Evolutionary conservation across 2,888 invertebrate genomes (phyloP).

Genomic region (Trachelus tabidus): DNA sequence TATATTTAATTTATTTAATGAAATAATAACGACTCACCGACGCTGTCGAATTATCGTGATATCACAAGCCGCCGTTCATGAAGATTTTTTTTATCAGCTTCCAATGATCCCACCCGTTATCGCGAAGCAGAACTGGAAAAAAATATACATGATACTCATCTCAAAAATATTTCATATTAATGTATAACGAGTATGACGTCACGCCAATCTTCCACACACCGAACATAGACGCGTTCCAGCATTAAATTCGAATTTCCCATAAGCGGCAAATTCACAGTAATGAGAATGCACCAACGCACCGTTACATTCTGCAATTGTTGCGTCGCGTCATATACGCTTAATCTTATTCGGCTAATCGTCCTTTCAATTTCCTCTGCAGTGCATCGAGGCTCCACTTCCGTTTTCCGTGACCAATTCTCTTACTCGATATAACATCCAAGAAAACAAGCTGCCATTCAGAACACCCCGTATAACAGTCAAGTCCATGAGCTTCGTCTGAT

Average conservation of each 20-base stretch:
- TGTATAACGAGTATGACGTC: background rate
- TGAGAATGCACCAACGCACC: background rate
- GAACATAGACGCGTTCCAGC: background rate
- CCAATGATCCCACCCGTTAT: background rate
- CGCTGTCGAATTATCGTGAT: too few relatives aligned
- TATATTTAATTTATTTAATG: background rate
- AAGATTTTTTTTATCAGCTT: background rate
- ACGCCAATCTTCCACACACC: background rate
- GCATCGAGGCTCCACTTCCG: background rate
- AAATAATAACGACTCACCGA: background rate
- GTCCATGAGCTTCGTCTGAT: too few relatives aligned
- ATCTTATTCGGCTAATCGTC: background rate
- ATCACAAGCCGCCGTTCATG: background rate
- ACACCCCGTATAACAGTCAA: too few relatives aligned
- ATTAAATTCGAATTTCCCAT: background rate
- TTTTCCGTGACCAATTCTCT: too few relatives aligned
- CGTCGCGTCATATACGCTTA: background rate
- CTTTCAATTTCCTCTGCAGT: background rate
- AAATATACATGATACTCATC: background rate
- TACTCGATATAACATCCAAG: too few relatives aligned
- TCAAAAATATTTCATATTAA: background rate
- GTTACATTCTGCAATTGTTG: background rate
- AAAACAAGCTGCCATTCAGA: too few relatives aligned
- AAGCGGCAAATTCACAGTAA: background rate
- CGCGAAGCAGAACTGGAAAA: background rate